phyloP scores from a whole-genome alignment of 1,140 invertebrate species.

The Drosophila seguyi region DNA sequence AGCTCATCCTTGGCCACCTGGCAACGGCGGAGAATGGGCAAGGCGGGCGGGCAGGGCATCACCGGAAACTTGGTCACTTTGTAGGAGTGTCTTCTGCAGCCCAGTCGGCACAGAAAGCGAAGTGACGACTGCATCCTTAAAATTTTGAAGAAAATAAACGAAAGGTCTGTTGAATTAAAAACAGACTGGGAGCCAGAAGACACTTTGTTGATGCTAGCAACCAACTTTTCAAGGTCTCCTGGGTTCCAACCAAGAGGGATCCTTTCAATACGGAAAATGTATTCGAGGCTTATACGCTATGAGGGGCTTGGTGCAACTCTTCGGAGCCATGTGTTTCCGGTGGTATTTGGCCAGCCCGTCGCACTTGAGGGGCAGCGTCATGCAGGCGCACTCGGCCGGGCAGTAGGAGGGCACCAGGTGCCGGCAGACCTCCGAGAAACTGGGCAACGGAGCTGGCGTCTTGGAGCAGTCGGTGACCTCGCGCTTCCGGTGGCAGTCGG shows the following conservation, averaged over 20 bases:
- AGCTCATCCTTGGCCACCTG: neutral
- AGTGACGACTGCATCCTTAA: neutral
- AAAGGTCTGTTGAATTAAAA: neutral
- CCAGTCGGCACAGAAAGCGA: neutral
- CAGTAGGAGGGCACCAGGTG: slow-evolving; percentile 9
- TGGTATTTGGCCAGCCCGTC: slow-evolving; percentile 33
- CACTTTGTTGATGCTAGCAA: neutral
- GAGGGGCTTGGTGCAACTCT: slow-evolving; percentile 19
- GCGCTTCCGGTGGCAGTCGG: neutral
- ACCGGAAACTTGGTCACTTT: slow-evolving; percentile 10
- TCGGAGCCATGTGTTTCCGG: neutral
- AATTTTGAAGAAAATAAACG: neutral
- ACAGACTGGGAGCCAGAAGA: neutral
- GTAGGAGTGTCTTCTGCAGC: neutral
- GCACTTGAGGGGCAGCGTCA: slow-evolving; percentile 5
- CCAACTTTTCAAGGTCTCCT: neutral
- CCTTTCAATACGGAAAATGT: slow-evolving; percentile 1
- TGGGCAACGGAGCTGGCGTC: slow-evolving; percentile 34
- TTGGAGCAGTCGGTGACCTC: neutral
- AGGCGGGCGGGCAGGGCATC: neutral
- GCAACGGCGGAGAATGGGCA: neutral
- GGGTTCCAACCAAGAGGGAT: neutral
- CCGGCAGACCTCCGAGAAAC: slow-evolving; percentile 56
- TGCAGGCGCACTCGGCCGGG: slow-evolving; percentile 53
- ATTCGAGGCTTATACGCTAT: neutral